Evolutionary conservation across 2,888 invertebrate genomes (phyloP), one percentile per base, ranked within the genome.

Genomic region (Aleiodes leptofemur): DNA sequence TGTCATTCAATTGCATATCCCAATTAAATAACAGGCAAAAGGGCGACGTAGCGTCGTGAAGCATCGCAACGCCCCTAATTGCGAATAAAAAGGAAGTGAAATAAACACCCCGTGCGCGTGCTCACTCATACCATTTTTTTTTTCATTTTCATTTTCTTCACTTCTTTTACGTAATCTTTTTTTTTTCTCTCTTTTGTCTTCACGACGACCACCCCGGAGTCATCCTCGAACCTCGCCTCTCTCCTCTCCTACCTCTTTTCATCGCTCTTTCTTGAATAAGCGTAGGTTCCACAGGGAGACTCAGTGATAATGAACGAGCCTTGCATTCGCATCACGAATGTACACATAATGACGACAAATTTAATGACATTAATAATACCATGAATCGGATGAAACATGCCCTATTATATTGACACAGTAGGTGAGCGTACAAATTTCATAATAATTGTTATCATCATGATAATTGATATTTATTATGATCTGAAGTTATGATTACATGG

Each of bases 21-120:
- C 88, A 88, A 89, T 89, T 89, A 89, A 89, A 87, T 88, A 88
- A 89, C 87, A 87, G 86, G 87, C 88, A 88, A 89, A 89, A 88
- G 88, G 88, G 88, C 88, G 88, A 87, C 87, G 85, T 88, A 84
- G 87, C 89, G 86, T 88, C 85, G 84, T 82, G 85, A 83, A 86
- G 85, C 85, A 82, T 85, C 84, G 82, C 86, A 86, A 85, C 85
- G 85, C 84, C 86, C 84, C 86, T 89, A 88, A 89, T 89, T 88
- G 88, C 86, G 83, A 86, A 82, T 81, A 80, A 82, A 83, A 81
- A 85, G 82, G 80, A 78, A 79, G 82, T 80, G 82, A 84, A 85
- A 86, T 84, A 85, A 87, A 86, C 82, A 84, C 79, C 80, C 80
- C 78, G 76, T 31, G 61, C 77, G 74, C 73, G 73, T 66, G 76